Evolutionary conservation across 2,113 vertebrate genomes (phyloP), one percentile per base, ranked within the genome.

Genomic region (Synodontis membranacea): DNA sequence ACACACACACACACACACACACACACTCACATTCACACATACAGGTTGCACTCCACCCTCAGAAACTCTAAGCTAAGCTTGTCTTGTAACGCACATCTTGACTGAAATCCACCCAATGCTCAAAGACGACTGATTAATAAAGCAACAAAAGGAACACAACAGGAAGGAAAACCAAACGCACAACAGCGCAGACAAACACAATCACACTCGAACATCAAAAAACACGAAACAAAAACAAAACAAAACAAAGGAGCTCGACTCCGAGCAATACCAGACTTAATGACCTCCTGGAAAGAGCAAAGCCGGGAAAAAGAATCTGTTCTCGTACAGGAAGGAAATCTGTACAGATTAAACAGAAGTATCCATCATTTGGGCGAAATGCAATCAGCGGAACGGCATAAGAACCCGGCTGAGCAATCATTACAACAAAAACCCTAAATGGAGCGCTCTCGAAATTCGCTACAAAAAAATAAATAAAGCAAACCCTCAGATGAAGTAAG

Each of bases 341-440:
- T 54, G 82, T 68, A 50, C 46, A 44, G 66, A 82, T 84, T 87
- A 81, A 68, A 81, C 23, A 15, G 58, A 85, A 66, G 2, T 42
- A 7, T 54, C 80, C 86, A 86, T 84, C 70, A 46, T 37, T 62
- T 50, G 58, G 78, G 31, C 64, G 48, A 84, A 82, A 86, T 28
- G 68, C 75, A 39, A 46, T 56, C 64, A 84, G 46, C 28, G 19
- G 34, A 58, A n/a, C 7, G 44, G 56, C 39, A 23, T 76, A 23
- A 60, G 46, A 52, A 46, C 42, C 48, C 9, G 46, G 54, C 58
- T 31, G 58, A 87, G 83, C 88, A 88, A 83, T 88, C 85, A 86
- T 80, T 81, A 75, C 56, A 72, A 86, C 74, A 46, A 86, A 62
- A 81, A 79, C 62, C 72, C 42, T 56, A 83, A 86, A 80, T 82